Conservation (phyloP, 2,888 invertebrate species). For the Belgica antarctica region DNA sequence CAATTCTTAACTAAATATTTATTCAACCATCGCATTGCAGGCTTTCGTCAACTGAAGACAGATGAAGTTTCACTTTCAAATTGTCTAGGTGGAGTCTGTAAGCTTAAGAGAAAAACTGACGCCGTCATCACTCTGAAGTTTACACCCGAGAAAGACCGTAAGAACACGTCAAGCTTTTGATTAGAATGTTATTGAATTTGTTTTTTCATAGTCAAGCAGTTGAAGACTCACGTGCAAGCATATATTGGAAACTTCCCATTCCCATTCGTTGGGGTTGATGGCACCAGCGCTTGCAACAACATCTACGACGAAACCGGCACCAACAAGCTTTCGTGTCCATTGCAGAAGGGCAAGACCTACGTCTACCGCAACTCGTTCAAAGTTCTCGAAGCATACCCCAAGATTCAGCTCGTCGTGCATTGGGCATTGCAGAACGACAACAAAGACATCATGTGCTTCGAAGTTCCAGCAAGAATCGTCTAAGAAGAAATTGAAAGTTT, state of each 20-base stretch:
- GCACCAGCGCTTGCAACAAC: conserved; percentile 64
- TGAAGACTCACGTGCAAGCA: conserved; percentile 65
- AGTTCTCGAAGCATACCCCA: conserved; percentile 58
- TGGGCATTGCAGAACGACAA: conserved; percentile 61
- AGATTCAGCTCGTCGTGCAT: conserved; percentile 59
- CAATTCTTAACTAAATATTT: too few species aligned
- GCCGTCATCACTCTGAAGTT: conserved; percentile 61
- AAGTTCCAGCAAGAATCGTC: conserved; percentile 66
- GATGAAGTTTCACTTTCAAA: conserved; percentile 59
- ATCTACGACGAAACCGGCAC: conserved; percentile 61
- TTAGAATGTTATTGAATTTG: background rate
- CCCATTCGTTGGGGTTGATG: conserved; percentile 77
- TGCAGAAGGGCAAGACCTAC: conserved; percentile 67
- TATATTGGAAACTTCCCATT: conserved; percentile 62
- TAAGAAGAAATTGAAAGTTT: conserved; percentile 29
- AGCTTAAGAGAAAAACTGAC: conserved; percentile 62
- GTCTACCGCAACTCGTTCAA: conserved; percentile 66
- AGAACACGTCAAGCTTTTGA: background rate
- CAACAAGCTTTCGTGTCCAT: conserved; percentile 64
- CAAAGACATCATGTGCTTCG: conserved; percentile 63
- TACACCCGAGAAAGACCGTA: conserved; percentile 57
- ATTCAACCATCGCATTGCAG: too few species aligned
- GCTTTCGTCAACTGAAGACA: conserved; percentile 50
- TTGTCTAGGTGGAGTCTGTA: conserved; percentile 66
- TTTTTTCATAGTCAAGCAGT: conserved; percentile 51